Percentiles rank a stretch among this genome's conserved stretches.
phyloP scores from a whole-genome alignment of 2,888 invertebrate genomes.

The Carterocephalus palaemon region DNA sequence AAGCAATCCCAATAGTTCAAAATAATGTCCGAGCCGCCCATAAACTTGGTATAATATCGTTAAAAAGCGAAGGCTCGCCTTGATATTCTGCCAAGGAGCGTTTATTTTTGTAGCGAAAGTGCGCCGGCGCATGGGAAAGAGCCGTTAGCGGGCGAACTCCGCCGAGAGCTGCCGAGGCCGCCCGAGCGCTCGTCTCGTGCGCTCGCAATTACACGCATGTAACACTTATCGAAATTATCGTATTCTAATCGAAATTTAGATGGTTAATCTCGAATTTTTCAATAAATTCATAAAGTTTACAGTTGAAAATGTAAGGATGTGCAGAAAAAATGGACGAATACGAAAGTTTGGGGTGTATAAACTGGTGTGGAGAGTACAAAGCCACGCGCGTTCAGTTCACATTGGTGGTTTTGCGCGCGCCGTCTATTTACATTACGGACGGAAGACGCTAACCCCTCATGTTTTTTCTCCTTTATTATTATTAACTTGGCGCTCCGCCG shows the following conservation, averaged over 20 bases:
- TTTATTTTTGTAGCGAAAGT: constrained; percentile 77
- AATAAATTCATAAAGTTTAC: background rate
- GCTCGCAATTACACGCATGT: constrained; percentile 50
- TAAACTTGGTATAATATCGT: constrained; percentile 59
- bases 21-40: constrained; percentile 49
- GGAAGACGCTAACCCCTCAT: constrained; percentile 71
- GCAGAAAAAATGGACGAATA: background rate
- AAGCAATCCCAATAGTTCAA: constrained; percentile 1
- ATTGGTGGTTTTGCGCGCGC: constrained; percentile 45
- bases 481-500: constrained; percentile 58
- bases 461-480: constrained; percentile 76
- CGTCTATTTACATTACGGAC: constrained; percentile 60
- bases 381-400: constrained; percentile 33
- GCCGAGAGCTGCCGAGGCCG: constrained; percentile 58
- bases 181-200: constrained; percentile 48
- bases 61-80: constrained; percentile 72
- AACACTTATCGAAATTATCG: constrained; percentile 11
- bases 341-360: constrained; percentile 24
- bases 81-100: constrained; percentile 75
- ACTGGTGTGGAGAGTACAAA: constrained; percentile 12
- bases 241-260: background rate
- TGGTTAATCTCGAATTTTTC: background rate
- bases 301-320: background rate
- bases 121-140: constrained; percentile 62
- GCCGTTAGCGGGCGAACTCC: constrained; percentile 61